Percentiles rank a stretch among this genome's conserved stretches.
Evolutionary conservation across 2,113 vertebrate species (phyloP).

Genomic region (Cochlearius cochlearius): DNA sequence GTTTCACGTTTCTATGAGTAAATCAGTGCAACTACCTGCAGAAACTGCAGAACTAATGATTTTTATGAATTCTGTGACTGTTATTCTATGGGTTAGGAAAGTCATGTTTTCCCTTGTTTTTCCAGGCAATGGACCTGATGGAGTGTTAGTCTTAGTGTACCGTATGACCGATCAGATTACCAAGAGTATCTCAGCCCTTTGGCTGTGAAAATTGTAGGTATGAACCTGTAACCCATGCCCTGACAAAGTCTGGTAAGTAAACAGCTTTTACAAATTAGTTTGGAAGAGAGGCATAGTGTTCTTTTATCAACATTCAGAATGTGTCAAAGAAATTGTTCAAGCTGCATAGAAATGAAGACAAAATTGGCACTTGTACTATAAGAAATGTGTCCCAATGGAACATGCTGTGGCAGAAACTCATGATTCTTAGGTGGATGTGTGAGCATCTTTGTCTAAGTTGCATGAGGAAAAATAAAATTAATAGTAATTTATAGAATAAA

Average conservation of each 20-base stretch:
- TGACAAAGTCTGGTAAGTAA: neutral
- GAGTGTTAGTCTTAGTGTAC: neutral
- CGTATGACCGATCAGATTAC: accelerated
- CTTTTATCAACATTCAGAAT: neutral
- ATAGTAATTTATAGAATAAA: neutral
- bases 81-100: neutral
- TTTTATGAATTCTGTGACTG: neutral
- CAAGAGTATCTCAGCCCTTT: neutral
- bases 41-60: neutral
- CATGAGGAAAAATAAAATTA: neutral
- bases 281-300: neutral
- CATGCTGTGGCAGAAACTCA: neutral
- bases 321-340: neutral
- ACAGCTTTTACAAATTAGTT: neutral
- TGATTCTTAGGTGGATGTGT: neutral
- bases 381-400: neutral
- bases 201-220: neutral
- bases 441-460: neutral
- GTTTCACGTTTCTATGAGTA: neutral
- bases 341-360: neutral
- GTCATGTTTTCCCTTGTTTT: neutral
- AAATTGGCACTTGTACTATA: neutral
- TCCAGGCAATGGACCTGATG: neutral
- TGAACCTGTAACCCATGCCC: neutral
- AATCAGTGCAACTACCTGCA: neutral